phyloP scores from a whole-genome alignment of 2,888 invertebrate genomes.

The Lasius fuliginosus region DNA sequence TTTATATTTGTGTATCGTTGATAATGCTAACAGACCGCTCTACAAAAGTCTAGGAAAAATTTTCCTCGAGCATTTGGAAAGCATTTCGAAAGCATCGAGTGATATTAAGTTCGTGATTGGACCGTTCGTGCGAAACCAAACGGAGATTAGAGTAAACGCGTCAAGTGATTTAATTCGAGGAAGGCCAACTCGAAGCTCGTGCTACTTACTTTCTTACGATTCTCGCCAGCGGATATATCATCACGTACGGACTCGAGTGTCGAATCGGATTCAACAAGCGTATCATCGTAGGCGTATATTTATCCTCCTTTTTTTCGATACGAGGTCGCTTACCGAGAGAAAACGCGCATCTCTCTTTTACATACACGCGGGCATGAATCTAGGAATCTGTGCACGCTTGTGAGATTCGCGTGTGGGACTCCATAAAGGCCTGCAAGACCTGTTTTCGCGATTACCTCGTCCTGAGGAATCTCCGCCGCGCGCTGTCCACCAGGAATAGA shows the following conservation, averaged over 20 bases:
- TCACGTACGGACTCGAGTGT: not conserved
- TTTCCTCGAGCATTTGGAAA: not conserved
- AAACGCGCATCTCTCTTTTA: not conserved
- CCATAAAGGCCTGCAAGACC: conserved; percentile 75
- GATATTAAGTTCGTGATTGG: not conserved
- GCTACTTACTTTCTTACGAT: conserved; percentile 2
- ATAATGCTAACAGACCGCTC: not conserved
- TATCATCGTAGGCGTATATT: not conserved
- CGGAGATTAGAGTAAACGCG: not conserved
- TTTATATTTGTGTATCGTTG: not conserved
- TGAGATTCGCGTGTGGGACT: conserved; percentile 47
- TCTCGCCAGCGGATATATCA: not conserved
- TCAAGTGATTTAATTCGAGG: conserved; percentile 28
- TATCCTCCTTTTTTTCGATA: not conserved
- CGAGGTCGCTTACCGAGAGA: not conserved
- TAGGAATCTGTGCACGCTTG: conserved; percentile 54
- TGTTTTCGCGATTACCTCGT: conserved; percentile 71
- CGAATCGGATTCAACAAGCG: not conserved
- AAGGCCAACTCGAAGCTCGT: not conserved
- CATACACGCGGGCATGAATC: conserved; percentile 42
- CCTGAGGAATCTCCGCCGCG: conserved; percentile 69
- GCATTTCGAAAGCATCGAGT: not conserved
- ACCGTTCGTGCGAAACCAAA: not conserved
- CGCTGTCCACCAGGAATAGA: conserved; percentile 66
- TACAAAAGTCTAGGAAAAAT: not conserved